A percentile compares a stretch with the other conserved stretches of the same genome.
These are phyloP conservation scores for Nemopilema nomurai DNA, from an alignment of 30 jellyfish, hydroid and myxozoan species.

Conservation along the genomic window DNA sequence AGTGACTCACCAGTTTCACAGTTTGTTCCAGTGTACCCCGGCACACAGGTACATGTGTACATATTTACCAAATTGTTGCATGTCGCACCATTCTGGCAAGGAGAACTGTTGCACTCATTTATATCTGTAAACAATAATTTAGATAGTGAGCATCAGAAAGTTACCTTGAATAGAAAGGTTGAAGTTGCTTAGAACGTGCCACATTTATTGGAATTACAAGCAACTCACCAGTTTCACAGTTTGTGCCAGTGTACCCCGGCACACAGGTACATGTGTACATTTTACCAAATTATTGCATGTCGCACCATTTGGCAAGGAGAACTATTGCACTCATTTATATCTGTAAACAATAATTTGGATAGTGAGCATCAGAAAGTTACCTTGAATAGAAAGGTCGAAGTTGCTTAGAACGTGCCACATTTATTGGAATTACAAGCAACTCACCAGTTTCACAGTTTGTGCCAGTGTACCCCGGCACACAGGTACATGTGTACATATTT, in stretches of 20 bases:
- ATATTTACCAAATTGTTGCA: conserved; percentile 19
- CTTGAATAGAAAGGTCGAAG: too few species aligned
- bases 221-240: not conserved
- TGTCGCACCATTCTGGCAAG: conserved; percentile 44
- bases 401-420: too few species aligned
- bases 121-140: conserved; percentile 5
- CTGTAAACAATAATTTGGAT: not conserved
- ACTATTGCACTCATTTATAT: not conserved
- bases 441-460: not conserved
- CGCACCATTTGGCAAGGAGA: not conserved
- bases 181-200: too few species aligned
- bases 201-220: too few species aligned
- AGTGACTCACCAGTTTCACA: conserved; percentile 2
- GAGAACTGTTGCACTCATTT: conserved; percentile 37
- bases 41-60: conserved; percentile 36
- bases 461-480: not conserved
- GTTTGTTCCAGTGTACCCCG: conserved; percentile 16
- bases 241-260: not conserved
- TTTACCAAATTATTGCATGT: not conserved
- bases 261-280: not conserved
- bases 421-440: too few species aligned
- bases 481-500: not conserved
- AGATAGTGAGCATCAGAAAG: too few species aligned
- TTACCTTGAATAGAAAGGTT: too few species aligned
- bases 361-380: not conserved